These are phyloP conservation scores for Psix sp. DNA, from an alignment of 1,140 invertebrate genomes.

Conservation along the genomic window DNA sequence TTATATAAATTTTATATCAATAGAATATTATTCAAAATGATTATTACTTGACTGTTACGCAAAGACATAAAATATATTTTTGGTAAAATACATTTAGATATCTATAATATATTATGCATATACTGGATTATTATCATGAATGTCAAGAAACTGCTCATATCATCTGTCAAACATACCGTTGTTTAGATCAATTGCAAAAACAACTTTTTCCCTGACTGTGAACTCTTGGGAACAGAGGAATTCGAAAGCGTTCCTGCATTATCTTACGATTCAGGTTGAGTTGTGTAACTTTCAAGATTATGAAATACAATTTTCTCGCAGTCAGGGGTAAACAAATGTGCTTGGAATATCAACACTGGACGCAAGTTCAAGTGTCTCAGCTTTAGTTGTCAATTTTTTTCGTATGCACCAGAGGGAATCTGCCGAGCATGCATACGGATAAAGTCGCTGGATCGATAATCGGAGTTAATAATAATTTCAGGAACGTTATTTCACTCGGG, in stretches of 20 bases:
- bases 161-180: no score
- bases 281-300: slow-evolving; percentile 36
- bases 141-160: no score
- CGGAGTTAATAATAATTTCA: slow-evolving; percentile 52
- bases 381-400: slow-evolving; percentile 23
- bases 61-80: no score
- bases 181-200: no score
- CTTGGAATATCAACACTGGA: slow-evolving; percentile 28
- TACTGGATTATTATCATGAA: no score
- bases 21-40: no score
- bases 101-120: no score
- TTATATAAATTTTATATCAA: no score
- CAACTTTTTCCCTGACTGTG: no score
- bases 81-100: no score
- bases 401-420: slow-evolving; percentile 20
- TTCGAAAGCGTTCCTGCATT: slow-evolving; percentile 27
- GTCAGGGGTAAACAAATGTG: slow-evolving; percentile 39
- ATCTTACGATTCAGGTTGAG: slow-evolving; percentile 13
- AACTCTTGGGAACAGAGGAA: slow-evolving; percentile 24
- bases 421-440: slow-evolving; percentile 26
- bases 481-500: slow-evolving; percentile 19
- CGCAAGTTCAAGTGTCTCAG: slow-evolving; percentile 40
- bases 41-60: no score
- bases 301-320: slow-evolving; percentile 39
- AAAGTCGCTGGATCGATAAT: slow-evolving; percentile 37